Evolutionary conservation across 2,797 vertebrate genomes (phyloP).

Genomic region (Poliocrania exsul): DNA sequence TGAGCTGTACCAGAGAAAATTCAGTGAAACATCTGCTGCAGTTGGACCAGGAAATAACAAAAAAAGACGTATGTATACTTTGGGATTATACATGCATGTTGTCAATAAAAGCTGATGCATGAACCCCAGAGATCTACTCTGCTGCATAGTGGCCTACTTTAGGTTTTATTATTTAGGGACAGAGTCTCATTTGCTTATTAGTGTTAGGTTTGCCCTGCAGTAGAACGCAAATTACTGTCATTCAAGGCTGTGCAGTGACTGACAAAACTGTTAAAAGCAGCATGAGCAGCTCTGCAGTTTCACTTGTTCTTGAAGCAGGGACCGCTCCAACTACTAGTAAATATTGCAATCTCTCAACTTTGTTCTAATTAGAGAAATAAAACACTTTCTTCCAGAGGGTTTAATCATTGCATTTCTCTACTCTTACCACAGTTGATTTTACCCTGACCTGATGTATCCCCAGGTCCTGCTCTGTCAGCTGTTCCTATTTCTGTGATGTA

Average conservation of each 20-base stretch:
- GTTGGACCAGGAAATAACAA: constrained; percentile 67
- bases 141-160: background rate
- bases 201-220: background rate
- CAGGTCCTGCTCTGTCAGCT: background rate
- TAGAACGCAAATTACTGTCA: background rate
- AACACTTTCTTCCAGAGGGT: background rate
- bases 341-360: background rate
- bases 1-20: constrained; percentile 86
- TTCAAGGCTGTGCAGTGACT: background rate
- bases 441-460: background rate
- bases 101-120: background rate
- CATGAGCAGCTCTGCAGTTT: background rate
- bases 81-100: background rate
- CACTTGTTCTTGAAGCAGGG: background rate
- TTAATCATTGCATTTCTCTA: background rate
- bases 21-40: constrained; percentile 58
- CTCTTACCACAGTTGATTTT: background rate
- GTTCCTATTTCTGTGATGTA: background rate
- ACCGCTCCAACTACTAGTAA: background rate
- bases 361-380: background rate
- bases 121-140: background rate
- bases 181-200: background rate
- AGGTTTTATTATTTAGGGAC: background rate
- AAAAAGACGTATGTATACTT: constrained; percentile 81
- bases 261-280: background rate